A percentile compares a stretch with the other conserved stretches of the same genome.
Evolutionary conservation across 2,888 invertebrate genomes (phyloP).

Genomic region (Eledone cirrhosa): DNA sequence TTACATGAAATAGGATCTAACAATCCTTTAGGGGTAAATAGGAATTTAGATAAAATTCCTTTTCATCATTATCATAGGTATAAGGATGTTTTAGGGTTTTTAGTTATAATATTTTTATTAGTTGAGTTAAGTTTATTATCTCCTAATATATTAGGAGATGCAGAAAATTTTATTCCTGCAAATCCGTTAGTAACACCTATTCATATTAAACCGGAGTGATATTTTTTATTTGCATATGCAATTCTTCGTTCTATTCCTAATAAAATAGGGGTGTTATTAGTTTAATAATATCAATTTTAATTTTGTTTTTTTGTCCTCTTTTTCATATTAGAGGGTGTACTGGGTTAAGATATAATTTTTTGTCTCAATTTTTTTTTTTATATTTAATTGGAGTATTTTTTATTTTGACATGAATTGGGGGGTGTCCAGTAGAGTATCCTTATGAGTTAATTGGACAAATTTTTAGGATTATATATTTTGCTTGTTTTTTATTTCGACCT

Average conservation of each 20-base stretch:
- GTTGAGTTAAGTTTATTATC: no score
- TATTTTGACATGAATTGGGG: conserved; percentile 79
- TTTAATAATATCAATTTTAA: conserved; percentile 75
- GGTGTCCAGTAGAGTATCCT: conserved; percentile 76
- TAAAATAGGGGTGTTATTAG: conserved; percentile 81
- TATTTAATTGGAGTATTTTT: conserved; percentile 71
- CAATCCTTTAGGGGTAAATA: conserved; percentile 75
- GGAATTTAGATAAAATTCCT: conserved; percentile 76
- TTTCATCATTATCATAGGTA: conserved; percentile 76
- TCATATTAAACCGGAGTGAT: no score
- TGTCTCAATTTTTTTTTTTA: conserved; percentile 69
- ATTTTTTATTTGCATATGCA: no score
- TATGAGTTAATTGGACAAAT: conserved; percentile 63
- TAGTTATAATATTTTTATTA: no score
- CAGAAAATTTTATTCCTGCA: no score
- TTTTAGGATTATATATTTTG: conserved; percentile 42
- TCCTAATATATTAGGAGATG: no score
- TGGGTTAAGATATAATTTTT: conserved; percentile 69
- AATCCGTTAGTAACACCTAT: no score
- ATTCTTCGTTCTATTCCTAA: no score
- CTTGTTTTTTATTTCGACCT: conserved; percentile 31
- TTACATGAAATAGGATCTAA: conserved; percentile 77
- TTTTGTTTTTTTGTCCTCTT: conserved; percentile 73
- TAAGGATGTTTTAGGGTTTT: conserved; percentile 71
- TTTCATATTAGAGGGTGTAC: conserved; percentile 71